A percentile compares a stretch with the other conserved stretches of the same genome.
These are phyloP conservation scores for Conus canariensis DNA, from an alignment of 2,888 invertebrate species.

Conservation along the genomic window DNA sequence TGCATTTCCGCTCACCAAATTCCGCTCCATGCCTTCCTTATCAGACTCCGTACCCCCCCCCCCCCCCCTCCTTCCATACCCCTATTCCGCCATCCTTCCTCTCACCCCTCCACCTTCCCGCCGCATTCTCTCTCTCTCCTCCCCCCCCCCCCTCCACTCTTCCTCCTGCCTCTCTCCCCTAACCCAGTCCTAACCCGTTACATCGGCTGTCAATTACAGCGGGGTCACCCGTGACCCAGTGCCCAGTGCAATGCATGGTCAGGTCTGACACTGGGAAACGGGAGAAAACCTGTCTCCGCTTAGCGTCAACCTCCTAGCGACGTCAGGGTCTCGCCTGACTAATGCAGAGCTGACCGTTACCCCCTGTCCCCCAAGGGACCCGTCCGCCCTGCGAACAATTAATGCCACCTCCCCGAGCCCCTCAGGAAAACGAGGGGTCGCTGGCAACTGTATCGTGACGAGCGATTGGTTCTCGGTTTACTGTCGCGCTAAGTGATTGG, in stretches of 20 bases:
- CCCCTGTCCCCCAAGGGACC: not conserved
- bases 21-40: not conserved
- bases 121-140: not conserved
- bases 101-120: not conserved
- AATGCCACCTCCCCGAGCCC: conserved; percentile 3
- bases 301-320: not conserved
- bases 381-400: not conserved
- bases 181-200: not conserved
- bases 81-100: not conserved
- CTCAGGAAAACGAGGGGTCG: not conserved
- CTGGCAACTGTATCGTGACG: not conserved
- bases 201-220: not conserved
- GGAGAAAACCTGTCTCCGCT: not conserved
- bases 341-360: not conserved
- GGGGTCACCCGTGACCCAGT: not conserved
- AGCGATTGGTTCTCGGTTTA: conserved; percentile 18
- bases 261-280: not conserved
- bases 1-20: not conserved
- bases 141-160: not conserved
- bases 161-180: not conserved
- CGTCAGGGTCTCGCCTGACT: not conserved
- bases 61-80: not conserved
- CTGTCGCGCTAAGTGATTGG: not conserved
- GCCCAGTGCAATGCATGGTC: not conserved
- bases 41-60: not conserved